These are phyloP conservation scores for Tragelaphus buxtoni DNA, from an alignment of 2,113 vertebrate genomes.

Conservation along the genomic window DNA sequence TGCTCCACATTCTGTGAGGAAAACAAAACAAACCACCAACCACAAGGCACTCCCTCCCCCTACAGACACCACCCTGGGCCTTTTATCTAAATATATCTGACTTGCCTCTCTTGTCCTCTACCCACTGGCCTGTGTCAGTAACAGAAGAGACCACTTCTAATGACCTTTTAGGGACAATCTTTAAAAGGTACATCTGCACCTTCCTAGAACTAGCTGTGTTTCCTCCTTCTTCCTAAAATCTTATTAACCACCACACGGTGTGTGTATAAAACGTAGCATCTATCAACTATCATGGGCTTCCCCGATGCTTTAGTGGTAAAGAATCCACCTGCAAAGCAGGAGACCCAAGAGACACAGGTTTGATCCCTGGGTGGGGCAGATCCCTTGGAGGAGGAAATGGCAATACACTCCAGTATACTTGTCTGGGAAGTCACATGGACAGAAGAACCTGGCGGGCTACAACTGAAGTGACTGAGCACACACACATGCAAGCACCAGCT, in stretches of 20 bases:
- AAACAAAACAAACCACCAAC: not conserved
- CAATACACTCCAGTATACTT: not conserved
- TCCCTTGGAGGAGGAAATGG: not conserved
- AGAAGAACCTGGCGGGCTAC: not conserved
- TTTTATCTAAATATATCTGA: not conserved
- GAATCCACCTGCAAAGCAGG: not conserved
- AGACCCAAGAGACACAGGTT: fast-evolving
- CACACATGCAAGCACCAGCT: not conserved
- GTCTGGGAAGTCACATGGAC: not conserved
- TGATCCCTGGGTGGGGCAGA: not conserved
- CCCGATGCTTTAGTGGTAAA: not conserved
- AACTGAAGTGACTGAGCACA: not conserved
- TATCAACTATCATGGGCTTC: not conserved
- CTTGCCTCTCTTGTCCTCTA: fast-evolving
- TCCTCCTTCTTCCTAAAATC: not conserved
- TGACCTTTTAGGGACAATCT: not conserved
- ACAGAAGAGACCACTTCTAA: not conserved
- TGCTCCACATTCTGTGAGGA: not conserved
- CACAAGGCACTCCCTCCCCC: not conserved
- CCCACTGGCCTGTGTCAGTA: not conserved
- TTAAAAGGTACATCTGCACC: not conserved
- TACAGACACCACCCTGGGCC: not conserved
- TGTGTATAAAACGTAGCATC: not conserved
- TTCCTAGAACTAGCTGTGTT: not conserved
- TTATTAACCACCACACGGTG: not conserved